Base-by-base conservation (phyloP, 2,113 vertebrate species). In the Pelobates fuscus region DNA sequence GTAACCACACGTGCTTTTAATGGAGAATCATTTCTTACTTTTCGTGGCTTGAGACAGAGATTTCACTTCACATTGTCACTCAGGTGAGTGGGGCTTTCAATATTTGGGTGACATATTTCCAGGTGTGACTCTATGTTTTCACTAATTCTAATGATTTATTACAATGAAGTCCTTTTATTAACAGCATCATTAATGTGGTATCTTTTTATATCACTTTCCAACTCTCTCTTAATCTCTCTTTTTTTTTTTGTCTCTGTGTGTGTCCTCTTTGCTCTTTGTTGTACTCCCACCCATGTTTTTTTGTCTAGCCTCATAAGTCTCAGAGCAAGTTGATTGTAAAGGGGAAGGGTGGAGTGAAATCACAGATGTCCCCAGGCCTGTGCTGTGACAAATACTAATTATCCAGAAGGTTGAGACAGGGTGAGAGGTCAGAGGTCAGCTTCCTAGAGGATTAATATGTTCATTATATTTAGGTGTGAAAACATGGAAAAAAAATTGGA, bases 51-150 rank as follows among this genome's bases (percentile, higher is more conserved):
- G 27, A 93, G 93, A 23, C 96, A 97, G 85, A 94, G 96, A 58
- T 98, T 98, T 83, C 96, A 97, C 88, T 98, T 98, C 89, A 95
- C 94, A 44, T 85, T 98, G 14, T 86, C 93, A 14, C 95, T 98
- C 79, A 92, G 91, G 96, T 98, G 89, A n/a, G n/a, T n/a, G n/a
- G 94, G n/a, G n/a, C n/a, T 93, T 85, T n/a, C n/a, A n/a, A n/a
- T n/a, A n/a, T n/a, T n/a, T n/a, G n/a, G n/a, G n/a, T n/a, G n/a
- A n/a, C n/a, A n/a, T n/a, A n/a, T n/a, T n/a, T n/a, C n/a, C n/a
- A n/a, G n/a, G n/a, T n/a, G n/a, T n/a, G n/a, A n/a, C n/a, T n/a
- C n/a, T n/a, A n/a, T n/a, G n/a, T n/a, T n/a, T n/a, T n/a, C n/a
- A n/a, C n/a, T n/a, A n/a, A n/a, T n/a, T n/a, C n/a, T n/a, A n/a